Evolutionary conservation across 2,888 invertebrate species (phyloP).

Genomic region (Dilophus febrilis): DNA sequence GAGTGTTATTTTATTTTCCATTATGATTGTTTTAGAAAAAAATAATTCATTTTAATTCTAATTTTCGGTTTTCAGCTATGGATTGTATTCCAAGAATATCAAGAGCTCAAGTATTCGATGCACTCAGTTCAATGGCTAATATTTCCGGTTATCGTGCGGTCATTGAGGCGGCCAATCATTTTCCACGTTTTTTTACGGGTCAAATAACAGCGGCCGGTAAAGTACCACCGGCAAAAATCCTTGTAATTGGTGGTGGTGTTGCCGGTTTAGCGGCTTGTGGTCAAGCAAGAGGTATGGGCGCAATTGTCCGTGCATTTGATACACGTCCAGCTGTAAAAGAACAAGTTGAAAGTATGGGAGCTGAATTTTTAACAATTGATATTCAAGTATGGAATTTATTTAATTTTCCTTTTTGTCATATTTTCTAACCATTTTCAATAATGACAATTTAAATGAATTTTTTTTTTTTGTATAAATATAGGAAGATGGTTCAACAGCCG

Average conservation of each 20-base stretch:
- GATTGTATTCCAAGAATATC: constrained; percentile 78
- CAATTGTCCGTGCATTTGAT: constrained; percentile 76
- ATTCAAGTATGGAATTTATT: constrained; percentile 37
- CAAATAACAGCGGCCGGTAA: constrained; percentile 83
- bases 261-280: constrained; percentile 40
- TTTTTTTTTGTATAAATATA: constrained; percentile 16
- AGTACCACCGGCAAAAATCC: constrained; percentile 74
- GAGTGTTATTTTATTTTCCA: constrained; percentile 24
- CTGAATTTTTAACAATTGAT: constrained; percentile 67
- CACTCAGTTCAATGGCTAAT: constrained; percentile 81
- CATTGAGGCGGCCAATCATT: constrained; percentile 74
- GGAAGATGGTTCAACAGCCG: constrained; percentile 54
- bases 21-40: too few species aligned
- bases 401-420: too few species aligned
- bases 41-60: neutral
- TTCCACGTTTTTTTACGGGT: constrained; percentile 78
- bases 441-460: too few species aligned
- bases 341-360: constrained; percentile 75
- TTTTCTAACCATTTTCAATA: too few species aligned
- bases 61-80: constrained; percentile 41
- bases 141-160: constrained; percentile 79
- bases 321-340: constrained; percentile 68
- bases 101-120: constrained; percentile 80
- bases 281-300: constrained; percentile 77
- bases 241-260: constrained; percentile 79